phyloP scores from a whole-genome alignment of 1,140 invertebrate species.

The Drosophila carrolli region DNA sequence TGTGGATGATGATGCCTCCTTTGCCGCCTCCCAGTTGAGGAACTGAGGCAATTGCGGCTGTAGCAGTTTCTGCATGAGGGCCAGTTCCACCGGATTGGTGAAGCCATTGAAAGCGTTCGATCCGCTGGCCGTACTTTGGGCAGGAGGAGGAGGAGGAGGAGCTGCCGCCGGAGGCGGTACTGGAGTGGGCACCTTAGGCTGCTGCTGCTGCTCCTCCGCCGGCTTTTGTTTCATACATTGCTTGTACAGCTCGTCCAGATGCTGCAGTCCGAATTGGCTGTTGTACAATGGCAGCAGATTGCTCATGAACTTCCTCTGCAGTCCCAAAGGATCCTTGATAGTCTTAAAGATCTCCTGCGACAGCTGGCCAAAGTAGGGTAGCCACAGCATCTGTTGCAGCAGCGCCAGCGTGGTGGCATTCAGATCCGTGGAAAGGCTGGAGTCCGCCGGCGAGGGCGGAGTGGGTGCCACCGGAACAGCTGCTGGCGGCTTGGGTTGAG shows the following conservation, averaged over 20 bases:
- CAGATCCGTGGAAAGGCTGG: slow-evolving; percentile 86
- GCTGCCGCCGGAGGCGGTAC: slow-evolving; percentile 1
- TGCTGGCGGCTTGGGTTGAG: slow-evolving; percentile 22
- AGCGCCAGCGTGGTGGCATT: slow-evolving; percentile 88
- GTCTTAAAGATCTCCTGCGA: slow-evolving; percentile 86
- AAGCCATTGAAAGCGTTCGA: slow-evolving; percentile 66
- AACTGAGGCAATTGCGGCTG: slow-evolving; percentile 61
- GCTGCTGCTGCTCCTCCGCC: slow-evolving; percentile 27
- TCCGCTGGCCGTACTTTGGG: slow-evolving; percentile 18
- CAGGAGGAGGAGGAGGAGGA: slow-evolving; percentile 2
- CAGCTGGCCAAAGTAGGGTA: slow-evolving; percentile 89
- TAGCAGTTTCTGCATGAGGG: slow-evolving; percentile 88
- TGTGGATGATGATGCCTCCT: slow-evolving; percentile 31
- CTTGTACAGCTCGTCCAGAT: slow-evolving; percentile 77
- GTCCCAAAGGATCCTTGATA: slow-evolving; percentile 84
- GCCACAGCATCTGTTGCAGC: slow-evolving; percentile 89
- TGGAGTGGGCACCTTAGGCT: slow-evolving; percentile 35
- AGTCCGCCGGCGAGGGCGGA: slow-evolving; percentile 68
- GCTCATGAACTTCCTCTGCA: slow-evolving; percentile 71
- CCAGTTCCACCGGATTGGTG: slow-evolving; percentile 87
- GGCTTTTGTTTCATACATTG: slow-evolving; percentile 71
- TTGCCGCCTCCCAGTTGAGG: slow-evolving; percentile 43
- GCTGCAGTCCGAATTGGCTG: slow-evolving; percentile 70
- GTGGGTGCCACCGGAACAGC: slow-evolving; percentile 29
- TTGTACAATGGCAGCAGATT: slow-evolving; percentile 68